Percentiles rank a stretch among this genome's conserved stretches.
Evolutionary conservation across 2,113 vertebrate genomes (phyloP).

Genomic region (Ardeotis arabs): DNA sequence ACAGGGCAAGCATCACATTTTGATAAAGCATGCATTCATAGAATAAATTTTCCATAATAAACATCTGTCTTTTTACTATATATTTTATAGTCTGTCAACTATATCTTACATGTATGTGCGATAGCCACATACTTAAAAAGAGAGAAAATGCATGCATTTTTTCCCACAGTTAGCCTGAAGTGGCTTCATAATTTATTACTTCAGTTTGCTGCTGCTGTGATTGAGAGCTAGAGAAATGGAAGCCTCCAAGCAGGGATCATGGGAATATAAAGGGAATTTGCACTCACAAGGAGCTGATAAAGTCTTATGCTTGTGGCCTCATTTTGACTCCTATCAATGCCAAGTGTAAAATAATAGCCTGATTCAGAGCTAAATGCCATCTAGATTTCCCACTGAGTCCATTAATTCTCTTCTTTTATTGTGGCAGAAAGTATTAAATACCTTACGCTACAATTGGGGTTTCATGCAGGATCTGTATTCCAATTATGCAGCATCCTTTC

Average conservation of each 20-base stretch:
- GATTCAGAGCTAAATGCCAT: constrained; percentile 57
- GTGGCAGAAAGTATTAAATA: constrained; percentile 44
- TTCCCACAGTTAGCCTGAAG: constrained; percentile 6
- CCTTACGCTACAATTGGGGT: neutral
- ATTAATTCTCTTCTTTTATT: constrained; percentile 44
- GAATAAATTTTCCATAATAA: constrained; percentile 1
- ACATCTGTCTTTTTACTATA: neutral
- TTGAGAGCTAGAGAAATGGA: neutral
- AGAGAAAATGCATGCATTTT: neutral
- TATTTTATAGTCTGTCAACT: neutral
- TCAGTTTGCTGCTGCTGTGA: neutral
- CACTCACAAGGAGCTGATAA: neutral
- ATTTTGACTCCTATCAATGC: constrained; percentile 60
- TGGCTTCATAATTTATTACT: neutral
- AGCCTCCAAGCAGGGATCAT: constrained; percentile 13
- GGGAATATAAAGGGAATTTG: constrained; percentile 5
- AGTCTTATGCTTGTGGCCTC: constrained; percentile 6
- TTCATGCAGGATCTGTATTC: constrained; percentile 23
- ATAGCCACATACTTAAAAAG: neutral
- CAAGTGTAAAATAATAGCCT: constrained; percentile 62
- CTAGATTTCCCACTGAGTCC: constrained; percentile 54
- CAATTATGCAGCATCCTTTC: constrained; percentile 7
- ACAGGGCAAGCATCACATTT: neutral
- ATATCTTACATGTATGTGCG: neutral
- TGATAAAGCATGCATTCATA: neutral